Conservation (phyloP, 2,888 invertebrate species). For the Drosophila hamatofila region DNA sequence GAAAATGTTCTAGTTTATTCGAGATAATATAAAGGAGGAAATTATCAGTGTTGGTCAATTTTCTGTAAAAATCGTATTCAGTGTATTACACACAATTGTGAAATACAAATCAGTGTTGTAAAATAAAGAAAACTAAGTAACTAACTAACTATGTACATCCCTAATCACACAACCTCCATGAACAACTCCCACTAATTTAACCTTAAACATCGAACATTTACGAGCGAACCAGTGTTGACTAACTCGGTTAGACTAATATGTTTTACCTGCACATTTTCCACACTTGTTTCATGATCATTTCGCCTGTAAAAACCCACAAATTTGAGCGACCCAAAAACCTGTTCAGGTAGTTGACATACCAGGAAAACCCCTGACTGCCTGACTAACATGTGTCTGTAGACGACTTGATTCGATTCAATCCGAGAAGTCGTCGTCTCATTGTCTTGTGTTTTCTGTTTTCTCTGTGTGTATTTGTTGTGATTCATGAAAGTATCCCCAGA, state of each 20-base stretch:
- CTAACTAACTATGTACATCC: too few relatives aligned
- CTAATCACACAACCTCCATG: too few relatives aligned
- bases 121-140: too few relatives aligned
- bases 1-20: neutral
- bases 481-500: conserved; percentile 70
- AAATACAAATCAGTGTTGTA: neutral
- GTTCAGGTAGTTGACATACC: conserved; percentile 64
- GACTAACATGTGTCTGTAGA: conserved; percentile 68
- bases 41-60: neutral
- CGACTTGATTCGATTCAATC: conserved; percentile 16
- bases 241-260: conserved; percentile 4
- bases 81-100: neutral
- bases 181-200: neutral
- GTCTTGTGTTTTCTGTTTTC: conserved; percentile 41
- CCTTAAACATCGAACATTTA: neutral
- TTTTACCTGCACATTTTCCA: conserved; percentile 63
- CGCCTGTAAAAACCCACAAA: conserved; percentile 34
- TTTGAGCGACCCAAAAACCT: conserved; percentile 70
- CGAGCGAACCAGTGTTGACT: conserved; percentile 24
- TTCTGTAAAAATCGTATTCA: neutral
- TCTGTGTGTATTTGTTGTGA: conserved; percentile 45
- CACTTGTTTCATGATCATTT: conserved; percentile 29
- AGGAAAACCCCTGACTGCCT: conserved; percentile 75
- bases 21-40: neutral
- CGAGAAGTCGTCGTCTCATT: conserved; percentile 42